Base-by-base conservation (phyloP, 2,888 invertebrate genomes). In the Nasonia oneida region DNA sequence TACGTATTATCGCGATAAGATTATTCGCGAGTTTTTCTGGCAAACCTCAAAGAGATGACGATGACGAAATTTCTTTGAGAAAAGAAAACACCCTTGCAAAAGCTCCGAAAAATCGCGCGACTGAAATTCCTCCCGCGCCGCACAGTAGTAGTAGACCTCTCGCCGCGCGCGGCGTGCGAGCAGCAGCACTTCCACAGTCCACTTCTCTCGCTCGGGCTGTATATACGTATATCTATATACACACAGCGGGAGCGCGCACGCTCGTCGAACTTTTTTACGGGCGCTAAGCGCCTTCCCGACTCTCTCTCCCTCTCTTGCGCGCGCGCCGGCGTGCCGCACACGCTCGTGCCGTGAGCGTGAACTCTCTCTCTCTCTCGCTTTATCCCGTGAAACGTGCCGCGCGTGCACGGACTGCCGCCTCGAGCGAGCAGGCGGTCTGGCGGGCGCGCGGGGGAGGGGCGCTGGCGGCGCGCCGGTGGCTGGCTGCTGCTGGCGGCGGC, bases 381-480 rank as follows among this genome's bases (percentile, higher is more conserved):
- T 61, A 81, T 71, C 88, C 64, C 87, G 81, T 73, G 71, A 75
- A 76, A 82, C 75, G 81, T 71, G 88, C 88, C 86, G 84, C 86
- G 78, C 75, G 79, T 76, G 78, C 84, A 85, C 85, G 81, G 75
- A 80, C 64, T 79, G 86, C 83, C 88, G 87, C 87, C 88, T 83
- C 88, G 77, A 86, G 84, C 88, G 75, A 85, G 84, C 75, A 64
- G 6, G 23, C 50, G 33, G 3, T 12, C 74, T 50, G 3, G 74
- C 50, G 53, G 14, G 23, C 50, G 23, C 50, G 37, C 50, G 76
- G 33, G 57, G 23, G 73, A 37, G 39, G 89, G 88, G 84, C 87
- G 89, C 90, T 89, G 92, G 88, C 74, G 42, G 37, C 50, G 90
- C 93, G 81, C 70, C 93, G 93, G 93, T 93, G 75, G 85, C 83